phyloP scores from a whole-genome alignment of 92 coral and sea anemone genomes.

The Palythoa heliodiscus region DNA sequence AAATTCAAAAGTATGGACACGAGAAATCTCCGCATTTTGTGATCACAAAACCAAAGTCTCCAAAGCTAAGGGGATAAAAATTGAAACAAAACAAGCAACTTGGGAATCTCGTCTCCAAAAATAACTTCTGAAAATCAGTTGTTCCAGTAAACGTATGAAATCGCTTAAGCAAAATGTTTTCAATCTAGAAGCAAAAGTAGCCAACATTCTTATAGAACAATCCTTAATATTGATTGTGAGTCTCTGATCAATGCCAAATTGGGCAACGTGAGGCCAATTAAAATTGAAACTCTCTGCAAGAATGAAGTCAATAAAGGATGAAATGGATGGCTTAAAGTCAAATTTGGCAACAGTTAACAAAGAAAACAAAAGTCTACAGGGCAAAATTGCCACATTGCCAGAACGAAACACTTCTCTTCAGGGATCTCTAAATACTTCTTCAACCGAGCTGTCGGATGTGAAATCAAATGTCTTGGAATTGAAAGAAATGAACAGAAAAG shows the following conservation, averaged over 20 bases:
- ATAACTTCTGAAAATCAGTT: background rate
- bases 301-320: too few species aligned
- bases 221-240: constrained; percentile 7
- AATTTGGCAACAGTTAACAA: too few species aligned
- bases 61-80: too few species aligned
- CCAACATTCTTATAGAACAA: constrained; percentile 9
- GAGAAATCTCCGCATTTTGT: constrained; percentile 7
- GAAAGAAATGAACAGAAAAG: too few species aligned
- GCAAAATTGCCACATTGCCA: too few species aligned
- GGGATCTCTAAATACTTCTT: too few species aligned
- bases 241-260: constrained; percentile 2
- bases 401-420: too few species aligned
- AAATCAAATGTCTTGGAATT: too few species aligned
- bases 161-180: background rate
- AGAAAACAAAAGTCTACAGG: too few species aligned
- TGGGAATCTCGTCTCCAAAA: background rate
- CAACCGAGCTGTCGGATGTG: too few species aligned
- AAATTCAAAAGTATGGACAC: background rate
- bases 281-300: background rate
- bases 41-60: too few species aligned
- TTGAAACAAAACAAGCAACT: background rate
- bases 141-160: background rate
- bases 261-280: background rate
- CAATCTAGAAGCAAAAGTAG: background rate
- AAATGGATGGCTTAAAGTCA: too few species aligned